Conservation (phyloP, 2,113 vertebrate genomes). For the Oncorhynchus tshawytscha region DNA sequence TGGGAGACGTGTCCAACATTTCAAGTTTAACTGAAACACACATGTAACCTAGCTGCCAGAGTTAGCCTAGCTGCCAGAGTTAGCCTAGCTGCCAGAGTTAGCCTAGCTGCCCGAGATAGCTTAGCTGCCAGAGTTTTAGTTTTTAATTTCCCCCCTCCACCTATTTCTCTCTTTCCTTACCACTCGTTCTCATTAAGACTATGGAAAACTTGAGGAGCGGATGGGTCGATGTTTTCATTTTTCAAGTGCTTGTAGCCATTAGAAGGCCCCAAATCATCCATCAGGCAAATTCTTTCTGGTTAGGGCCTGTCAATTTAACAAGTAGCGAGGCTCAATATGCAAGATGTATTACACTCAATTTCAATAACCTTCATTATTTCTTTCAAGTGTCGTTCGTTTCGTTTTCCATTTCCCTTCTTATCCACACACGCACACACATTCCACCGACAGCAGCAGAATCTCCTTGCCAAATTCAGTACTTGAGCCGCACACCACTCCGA, state of each 20-base stretch:
- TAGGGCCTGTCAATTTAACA: slow-evolving; percentile 50
- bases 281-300: slow-evolving; percentile 49
- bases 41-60: too few species aligned
- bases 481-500: too few species aligned
- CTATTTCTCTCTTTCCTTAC: slow-evolving; percentile 27
- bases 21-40: too few species aligned
- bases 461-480: background rate
- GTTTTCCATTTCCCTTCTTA: background rate
- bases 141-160: background rate
- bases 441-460: background rate
- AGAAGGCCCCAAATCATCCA: slow-evolving; percentile 46
- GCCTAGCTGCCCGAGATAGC: background rate
- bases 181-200: slow-evolving; percentile 43
- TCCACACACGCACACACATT: background rate
- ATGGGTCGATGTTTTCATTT: slow-evolving; percentile 60
- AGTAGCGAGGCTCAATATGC: slow-evolving; percentile 39
- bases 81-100: too few species aligned
- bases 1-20: too few species aligned
- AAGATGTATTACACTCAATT: slow-evolving; percentile 43
- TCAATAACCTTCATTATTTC: slow-evolving; percentile 47
- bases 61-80: too few species aligned
- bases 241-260: slow-evolving; percentile 52
- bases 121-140: background rate
- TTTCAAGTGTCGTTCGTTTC: slow-evolving; percentile 31
- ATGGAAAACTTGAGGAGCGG: slow-evolving; percentile 44